Base-by-base conservation (phyloP, 2,888 invertebrate genomes). In the Euclidia mi region DNA sequence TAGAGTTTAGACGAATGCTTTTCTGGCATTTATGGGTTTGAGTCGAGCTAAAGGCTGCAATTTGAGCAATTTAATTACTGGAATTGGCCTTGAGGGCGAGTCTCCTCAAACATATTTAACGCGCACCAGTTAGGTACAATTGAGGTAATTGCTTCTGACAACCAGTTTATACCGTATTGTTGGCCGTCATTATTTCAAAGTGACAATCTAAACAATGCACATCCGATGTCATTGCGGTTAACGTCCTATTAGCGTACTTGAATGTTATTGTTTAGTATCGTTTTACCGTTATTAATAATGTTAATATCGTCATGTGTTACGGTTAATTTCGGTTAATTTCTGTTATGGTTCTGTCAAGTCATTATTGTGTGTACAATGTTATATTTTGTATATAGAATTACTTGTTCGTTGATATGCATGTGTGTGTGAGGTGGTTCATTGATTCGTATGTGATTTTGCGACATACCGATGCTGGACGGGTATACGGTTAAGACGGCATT, bases 131-230 rank as follows among this genome's bases (percentile, higher is more conserved):
- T 65, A 59, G n/a, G n/a, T 70, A 80, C 69, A 77, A 76, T 83
- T 79, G 79, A 73, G 68, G 71, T 81, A 80, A 85, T 82, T 77
- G 72, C 61, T 60, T 51, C 59, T 76, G 82, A 80, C 82, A 78
- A 67, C 58, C 70, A 61, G 69, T 63, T 70, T 74, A 73, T 78
- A 79, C 69, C 68, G 56, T 61, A 75, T 56, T 68, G 68, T 64
- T 35, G 50, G 31, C 41, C 51, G 52, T 52, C 58, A 75, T 68
- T 76, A 82, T 83, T 81, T 79, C 71, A 76, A 78, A 62, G 68
- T 75, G 73, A 75, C 71, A 60, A 76, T 65, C 70, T 76, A 71
- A 79, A 79, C 78, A 79, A 79, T 68, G 71, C 63, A 60, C 76
- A 79, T 76, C 66, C 62, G 62, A 65, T 70, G 56, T 65, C 75